Evolutionary conservation across 1,140 invertebrate genomes (phyloP).

Genomic region (Meloidogyne hapla): DNA sequence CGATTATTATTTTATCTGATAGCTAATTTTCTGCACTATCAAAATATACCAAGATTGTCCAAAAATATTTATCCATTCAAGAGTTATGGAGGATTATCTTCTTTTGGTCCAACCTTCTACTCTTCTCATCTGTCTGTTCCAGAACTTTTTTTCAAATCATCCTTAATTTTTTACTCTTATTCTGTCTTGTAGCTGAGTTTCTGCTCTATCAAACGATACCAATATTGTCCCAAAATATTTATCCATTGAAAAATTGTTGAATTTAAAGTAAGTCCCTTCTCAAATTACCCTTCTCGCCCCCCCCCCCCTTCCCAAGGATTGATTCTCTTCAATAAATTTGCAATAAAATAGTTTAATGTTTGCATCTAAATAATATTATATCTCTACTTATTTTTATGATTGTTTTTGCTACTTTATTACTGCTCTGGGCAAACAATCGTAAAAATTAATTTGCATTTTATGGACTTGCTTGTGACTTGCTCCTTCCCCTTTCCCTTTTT

Average conservation of each 20-base stretch:
- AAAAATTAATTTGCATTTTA: conserved; percentile 35
- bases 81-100: too few species aligned
- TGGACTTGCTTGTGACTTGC: conserved; percentile 11
- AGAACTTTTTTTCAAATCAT: neutral
- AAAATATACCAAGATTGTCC: too few species aligned
- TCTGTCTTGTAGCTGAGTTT: neutral
- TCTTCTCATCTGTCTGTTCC: neutral
- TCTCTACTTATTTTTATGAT: neutral
- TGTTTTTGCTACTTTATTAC: neutral
- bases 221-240: neutral
- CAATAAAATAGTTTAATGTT: neutral
- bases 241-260: neutral
- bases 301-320: too few species aligned
- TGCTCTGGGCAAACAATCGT: conserved; percentile 30
- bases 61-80: too few species aligned
- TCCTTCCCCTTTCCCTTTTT: neutral
- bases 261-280: neutral
- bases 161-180: neutral
- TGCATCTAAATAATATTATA: neutral
- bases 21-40: too few species aligned
- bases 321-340: too few species aligned
- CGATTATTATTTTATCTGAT: too few species aligned
- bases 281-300: neutral
- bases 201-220: neutral
- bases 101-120: too few species aligned